These are phyloP conservation scores for Callimorpha dominula DNA, from an alignment of 2,888 invertebrate genomes.

Conservation along the genomic window DNA sequence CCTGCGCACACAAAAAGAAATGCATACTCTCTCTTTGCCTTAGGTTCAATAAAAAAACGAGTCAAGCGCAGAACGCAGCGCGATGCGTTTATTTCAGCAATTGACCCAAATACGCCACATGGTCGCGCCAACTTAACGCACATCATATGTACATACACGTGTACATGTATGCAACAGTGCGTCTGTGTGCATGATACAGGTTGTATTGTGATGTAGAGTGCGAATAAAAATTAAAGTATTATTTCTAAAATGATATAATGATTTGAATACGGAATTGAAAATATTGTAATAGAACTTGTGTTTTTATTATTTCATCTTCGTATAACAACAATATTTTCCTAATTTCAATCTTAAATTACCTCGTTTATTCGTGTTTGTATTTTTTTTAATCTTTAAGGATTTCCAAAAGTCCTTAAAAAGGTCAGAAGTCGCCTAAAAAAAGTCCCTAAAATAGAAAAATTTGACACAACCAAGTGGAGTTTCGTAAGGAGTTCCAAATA, in stretches of 20 bases:
- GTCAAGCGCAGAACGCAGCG: slow-evolving; percentile 55
- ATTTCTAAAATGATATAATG: neutral
- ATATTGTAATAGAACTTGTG: too few species aligned
- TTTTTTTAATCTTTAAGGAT: too few species aligned
- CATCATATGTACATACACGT: slow-evolving; percentile 56
- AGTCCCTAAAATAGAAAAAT: too few species aligned
- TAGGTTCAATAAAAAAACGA: slow-evolving; percentile 60
- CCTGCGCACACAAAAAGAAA: slow-evolving; percentile 61
- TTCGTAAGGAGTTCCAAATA: too few species aligned
- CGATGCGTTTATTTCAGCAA: slow-evolving; percentile 79
- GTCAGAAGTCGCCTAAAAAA: too few species aligned
- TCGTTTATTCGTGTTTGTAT: too few species aligned
- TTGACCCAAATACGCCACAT: slow-evolving; percentile 82
- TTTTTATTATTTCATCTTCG: too few species aligned
- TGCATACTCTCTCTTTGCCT: slow-evolving; percentile 61
- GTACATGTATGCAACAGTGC: slow-evolving; percentile 53
- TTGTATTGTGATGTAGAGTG: slow-evolving; percentile 63
- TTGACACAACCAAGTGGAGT: too few species aligned
- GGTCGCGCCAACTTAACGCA: slow-evolving; percentile 70
- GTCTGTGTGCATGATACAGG: slow-evolving; percentile 59
- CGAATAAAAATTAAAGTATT: slow-evolving; percentile 40
- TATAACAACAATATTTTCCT: too few species aligned
- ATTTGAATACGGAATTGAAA: too few species aligned
- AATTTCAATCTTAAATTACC: too few species aligned
- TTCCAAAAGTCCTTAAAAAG: too few species aligned